Conservation (phyloP, 2,797 vertebrate species). For the Gallinago solitaria region DNA sequence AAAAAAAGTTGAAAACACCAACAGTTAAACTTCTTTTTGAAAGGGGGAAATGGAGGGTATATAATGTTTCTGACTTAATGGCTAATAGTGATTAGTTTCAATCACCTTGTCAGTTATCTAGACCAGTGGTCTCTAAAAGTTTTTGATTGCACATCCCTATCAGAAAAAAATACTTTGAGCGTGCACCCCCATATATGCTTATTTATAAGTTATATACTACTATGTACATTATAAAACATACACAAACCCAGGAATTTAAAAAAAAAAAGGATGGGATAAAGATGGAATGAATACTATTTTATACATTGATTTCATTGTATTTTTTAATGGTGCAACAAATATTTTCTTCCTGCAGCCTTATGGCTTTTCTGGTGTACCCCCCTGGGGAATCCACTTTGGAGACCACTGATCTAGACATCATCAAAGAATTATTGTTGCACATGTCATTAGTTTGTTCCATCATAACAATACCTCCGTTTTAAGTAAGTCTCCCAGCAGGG, state of each 20-base stretch:
- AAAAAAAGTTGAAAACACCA: neutral
- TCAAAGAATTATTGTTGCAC: neutral
- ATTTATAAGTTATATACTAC: neutral
- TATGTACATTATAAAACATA: neutral
- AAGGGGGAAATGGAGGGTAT: neutral
- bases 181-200: neutral
- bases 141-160: neutral
- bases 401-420: neutral
- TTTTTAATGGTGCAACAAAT: neutral
- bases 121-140: neutral
- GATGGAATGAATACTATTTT: neutral
- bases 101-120: neutral
- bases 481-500: neutral
- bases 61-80: neutral
- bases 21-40: neutral
- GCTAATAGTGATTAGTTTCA: neutral
- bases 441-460: neutral
- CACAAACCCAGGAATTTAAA: neutral
- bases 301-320: neutral
- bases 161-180: neutral
- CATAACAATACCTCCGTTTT: neutral
- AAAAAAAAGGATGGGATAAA: neutral
- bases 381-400: neutral
- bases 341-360: neutral
- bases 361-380: neutral